Evolutionary conservation across 2,888 invertebrate species (phyloP).

Genomic region (Tineola bisselliella): DNA sequence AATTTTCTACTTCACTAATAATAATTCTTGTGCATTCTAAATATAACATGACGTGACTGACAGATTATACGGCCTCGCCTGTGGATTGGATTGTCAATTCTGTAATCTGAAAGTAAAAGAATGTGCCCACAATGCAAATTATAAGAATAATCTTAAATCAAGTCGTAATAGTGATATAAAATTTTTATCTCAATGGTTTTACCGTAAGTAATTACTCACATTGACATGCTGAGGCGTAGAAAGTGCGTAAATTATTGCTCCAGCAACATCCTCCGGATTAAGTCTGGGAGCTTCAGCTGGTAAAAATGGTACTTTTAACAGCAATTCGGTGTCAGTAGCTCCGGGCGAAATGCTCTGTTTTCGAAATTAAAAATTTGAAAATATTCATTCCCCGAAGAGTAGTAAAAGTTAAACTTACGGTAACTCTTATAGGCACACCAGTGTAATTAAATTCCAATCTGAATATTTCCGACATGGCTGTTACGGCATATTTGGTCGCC

Average conservation of each 20-base stretch:
- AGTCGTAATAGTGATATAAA: too few relatives aligned
- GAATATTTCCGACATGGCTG: slow-evolving; percentile 46
- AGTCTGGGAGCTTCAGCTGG: slow-evolving; percentile 48
- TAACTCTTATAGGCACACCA: slow-evolving; percentile 30
- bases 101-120: slow-evolving; percentile 13
- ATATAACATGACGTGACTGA: too few relatives aligned
- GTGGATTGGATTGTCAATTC: slow-evolving; percentile 14
- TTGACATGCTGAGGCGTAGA: slow-evolving; percentile 54
- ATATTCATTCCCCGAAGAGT: too few relatives aligned
- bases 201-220: not conserved
- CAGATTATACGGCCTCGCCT: slow-evolving; percentile 11
- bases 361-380: not conserved
- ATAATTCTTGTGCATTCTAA: too few relatives aligned
- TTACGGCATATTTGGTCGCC: slow-evolving; percentile 51
- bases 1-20: too few relatives aligned
- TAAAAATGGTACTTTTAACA: slow-evolving; percentile 10
- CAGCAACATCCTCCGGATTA: slow-evolving; percentile 50
- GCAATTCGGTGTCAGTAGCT: slow-evolving; percentile 62
- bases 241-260: slow-evolving; percentile 61
- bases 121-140: too few relatives aligned
- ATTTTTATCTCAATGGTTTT: too few relatives aligned
- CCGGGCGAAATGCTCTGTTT: slow-evolving; percentile 72
- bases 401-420: slow-evolving; percentile 22
- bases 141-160: too few relatives aligned
- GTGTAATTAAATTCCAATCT: slow-evolving; percentile 39